Evolutionary conservation across 2,888 invertebrate species (phyloP).

Genomic region (Polydrusus pterygomalis): DNA sequence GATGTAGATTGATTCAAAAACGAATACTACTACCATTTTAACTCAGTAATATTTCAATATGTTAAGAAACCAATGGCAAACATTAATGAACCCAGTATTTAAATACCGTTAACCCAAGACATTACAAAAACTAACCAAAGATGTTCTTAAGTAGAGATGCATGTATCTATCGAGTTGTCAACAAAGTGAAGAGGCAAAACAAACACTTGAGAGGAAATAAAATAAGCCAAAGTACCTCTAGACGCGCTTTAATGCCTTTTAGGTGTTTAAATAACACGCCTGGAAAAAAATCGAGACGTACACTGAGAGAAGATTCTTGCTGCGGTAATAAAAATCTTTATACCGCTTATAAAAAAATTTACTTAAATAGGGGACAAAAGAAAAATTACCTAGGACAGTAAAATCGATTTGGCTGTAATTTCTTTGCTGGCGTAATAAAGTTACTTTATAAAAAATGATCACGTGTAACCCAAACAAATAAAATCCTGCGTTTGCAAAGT

Average conservation of each 20-base stretch:
- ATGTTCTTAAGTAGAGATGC: slow-evolving; percentile 43
- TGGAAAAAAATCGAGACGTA: slow-evolving; percentile 26
- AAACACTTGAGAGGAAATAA: slow-evolving; percentile 43
- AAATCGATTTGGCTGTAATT: no score
- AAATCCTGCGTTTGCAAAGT: no score
- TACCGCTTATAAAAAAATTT: no score
- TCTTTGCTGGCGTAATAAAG: no score
- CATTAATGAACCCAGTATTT: slow-evolving; percentile 12
- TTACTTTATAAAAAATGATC: no score
- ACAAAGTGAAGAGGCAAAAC: slow-evolving; percentile 46
- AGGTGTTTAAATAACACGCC: slow-evolving; percentile 34
- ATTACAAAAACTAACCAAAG: slow-evolving; percentile 23
- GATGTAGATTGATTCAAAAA: no score
- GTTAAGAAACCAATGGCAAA: not conserved
- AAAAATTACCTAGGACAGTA: no score
- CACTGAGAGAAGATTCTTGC: no score
- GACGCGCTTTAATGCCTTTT: slow-evolving; percentile 30
- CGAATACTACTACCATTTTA: no score
- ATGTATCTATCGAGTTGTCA: slow-evolving; percentile 45
- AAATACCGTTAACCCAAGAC: slow-evolving; percentile 9
- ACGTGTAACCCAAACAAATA: no score
- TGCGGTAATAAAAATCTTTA: no score
- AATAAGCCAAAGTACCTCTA: slow-evolving; percentile 39
- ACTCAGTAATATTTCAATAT: not conserved
- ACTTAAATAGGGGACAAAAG: no score